A percentile compares a stretch with the other conserved stretches of the same genome.
Conservation (phyloP, 2,113 vertebrate genomes). For the Lepidothrix coronata region DNA sequence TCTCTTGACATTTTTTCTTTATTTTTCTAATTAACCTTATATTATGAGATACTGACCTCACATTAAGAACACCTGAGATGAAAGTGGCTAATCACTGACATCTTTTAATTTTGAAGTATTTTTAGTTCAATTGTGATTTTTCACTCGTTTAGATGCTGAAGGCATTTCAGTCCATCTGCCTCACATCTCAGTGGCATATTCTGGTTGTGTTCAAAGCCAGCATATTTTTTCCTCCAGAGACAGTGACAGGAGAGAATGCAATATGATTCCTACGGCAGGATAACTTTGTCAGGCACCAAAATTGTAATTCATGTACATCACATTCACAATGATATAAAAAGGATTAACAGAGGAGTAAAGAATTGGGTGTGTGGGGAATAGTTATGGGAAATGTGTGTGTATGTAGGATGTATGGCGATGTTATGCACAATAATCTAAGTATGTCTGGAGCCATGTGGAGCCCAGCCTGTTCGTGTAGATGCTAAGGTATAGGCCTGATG, state of each 20-base stretch:
- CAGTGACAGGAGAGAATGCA: not conserved
- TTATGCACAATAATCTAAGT: not conserved
- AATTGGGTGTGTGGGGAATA: not conserved
- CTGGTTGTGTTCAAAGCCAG: constrained; percentile 27
- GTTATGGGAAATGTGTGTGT: not conserved
- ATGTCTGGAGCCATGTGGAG: not conserved
- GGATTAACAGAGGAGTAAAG: not conserved
- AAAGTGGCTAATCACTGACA: constrained; percentile 34
- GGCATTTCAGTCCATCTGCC: constrained; percentile 49
- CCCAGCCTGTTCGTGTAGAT: not conserved
- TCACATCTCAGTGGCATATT: constrained; percentile 27
- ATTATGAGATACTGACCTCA: constrained; percentile 24
- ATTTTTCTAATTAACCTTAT: constrained; percentile 61
- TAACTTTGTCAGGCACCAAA: constrained; percentile 38
- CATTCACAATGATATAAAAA: constrained; percentile 17
- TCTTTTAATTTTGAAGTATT: constrained; percentile 44
- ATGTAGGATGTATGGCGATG: not conserved
- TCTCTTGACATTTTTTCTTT: constrained; percentile 44
- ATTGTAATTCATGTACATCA: not conserved
- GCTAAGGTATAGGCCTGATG: not conserved
- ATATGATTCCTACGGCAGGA: not conserved
- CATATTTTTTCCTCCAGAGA: constrained; percentile 15
- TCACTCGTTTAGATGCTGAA: constrained; percentile 40
- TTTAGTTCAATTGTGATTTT: constrained; percentile 36
- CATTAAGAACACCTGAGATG: constrained; percentile 22